A percentile compares a stretch with the other conserved stretches of the same genome.
Conservation (phyloP, 2,113 vertebrate species). For the Pyrgilauda ruficollis region DNA sequence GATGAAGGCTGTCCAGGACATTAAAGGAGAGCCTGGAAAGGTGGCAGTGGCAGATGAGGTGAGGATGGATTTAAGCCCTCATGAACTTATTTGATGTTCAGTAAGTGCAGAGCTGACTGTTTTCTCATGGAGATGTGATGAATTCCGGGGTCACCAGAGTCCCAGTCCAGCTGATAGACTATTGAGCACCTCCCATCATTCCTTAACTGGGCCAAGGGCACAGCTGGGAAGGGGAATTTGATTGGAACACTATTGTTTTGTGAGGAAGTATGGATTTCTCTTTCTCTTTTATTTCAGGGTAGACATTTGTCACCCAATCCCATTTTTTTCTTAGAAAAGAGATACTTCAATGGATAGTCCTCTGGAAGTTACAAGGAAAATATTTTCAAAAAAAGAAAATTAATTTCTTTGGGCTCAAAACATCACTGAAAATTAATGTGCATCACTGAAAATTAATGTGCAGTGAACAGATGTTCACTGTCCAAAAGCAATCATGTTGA, state of each 20-base stretch:
- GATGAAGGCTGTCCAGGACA: not conserved
- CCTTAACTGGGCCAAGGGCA: conserved; percentile 11
- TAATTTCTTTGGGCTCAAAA: not conserved
- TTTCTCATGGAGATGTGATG: not conserved
- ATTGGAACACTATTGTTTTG: not conserved
- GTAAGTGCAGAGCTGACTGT: not conserved
- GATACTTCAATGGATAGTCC: not conserved
- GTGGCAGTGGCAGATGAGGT: not conserved
- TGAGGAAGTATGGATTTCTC: not conserved
- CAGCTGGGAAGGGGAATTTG: not conserved
- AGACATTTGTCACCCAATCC: not conserved
- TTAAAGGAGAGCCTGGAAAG: not conserved
- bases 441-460: not conserved
- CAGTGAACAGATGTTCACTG: not conserved
- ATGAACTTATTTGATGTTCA: fast-evolving
- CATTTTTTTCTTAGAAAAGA: not conserved
- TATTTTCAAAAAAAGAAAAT: not conserved
- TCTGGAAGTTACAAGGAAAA: not conserved
- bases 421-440: not conserved
- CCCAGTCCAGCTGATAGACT: not conserved
- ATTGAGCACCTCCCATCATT: not conserved
- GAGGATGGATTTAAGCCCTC: not conserved
- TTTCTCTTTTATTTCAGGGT: not conserved
- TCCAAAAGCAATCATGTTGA: not conserved
- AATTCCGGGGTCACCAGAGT: not conserved